Percentiles rank a stretch among this genome's conserved stretches.
Evolutionary conservation across 2,888 invertebrate species (phyloP).

Genomic region (Hoplodrina ambigua): DNA sequence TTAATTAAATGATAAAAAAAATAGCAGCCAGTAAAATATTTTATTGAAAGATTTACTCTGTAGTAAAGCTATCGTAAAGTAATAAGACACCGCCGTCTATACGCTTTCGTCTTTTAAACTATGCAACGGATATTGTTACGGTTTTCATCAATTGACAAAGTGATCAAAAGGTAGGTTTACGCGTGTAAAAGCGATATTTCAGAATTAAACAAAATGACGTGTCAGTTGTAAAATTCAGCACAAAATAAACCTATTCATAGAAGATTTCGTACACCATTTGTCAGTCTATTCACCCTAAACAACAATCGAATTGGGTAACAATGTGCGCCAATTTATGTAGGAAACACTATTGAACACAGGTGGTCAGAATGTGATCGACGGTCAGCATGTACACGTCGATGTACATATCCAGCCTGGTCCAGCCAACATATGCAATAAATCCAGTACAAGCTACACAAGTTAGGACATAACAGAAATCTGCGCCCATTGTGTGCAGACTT

Average conservation of each 20-base stretch:
- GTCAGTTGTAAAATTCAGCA: neutral
- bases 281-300: constrained; percentile 18
- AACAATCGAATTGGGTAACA: constrained; percentile 45
- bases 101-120: no score
- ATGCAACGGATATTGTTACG: no score
- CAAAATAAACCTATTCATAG: neutral
- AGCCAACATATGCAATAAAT: constrained; percentile 61
- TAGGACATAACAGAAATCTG: constrained; percentile 67
- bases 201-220: no score
- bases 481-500: constrained; percentile 70
- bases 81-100: no score
- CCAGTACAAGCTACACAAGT: constrained; percentile 49
- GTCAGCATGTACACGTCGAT: constrained; percentile 28
- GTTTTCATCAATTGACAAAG: no score
- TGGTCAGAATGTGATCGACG: constrained; percentile 42
- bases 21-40: no score
- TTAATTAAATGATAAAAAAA: no score
- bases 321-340: constrained; percentile 41
- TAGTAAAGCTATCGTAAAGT: no score
- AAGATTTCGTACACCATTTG: constrained; percentile 20
- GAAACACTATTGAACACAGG: constrained; percentile 41
- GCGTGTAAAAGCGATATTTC: no score
- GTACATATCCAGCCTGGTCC: constrained; percentile 35
- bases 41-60: no score
- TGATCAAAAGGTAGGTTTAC: no score